Base-by-base conservation (phyloP, 2,888 invertebrate genomes). In the Tetheella fluctuosa region DNA sequence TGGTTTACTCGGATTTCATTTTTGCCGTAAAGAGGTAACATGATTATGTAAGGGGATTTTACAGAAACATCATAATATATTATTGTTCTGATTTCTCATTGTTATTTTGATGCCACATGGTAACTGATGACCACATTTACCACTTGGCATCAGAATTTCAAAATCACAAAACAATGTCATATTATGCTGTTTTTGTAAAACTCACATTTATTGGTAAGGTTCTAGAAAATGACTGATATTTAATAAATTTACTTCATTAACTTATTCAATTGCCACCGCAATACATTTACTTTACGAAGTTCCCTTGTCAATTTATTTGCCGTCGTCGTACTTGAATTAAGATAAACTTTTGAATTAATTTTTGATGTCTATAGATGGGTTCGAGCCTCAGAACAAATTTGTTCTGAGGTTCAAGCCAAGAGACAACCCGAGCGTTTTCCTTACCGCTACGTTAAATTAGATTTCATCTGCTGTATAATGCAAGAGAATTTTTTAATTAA, bases 361-460 rank as follows among this genome's bases (percentile, higher is more conserved):
- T 59, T 59, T 61, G 54, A 60, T 57, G 54, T 59, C 63, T 52
- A 52, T 58, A 63, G 58, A 60, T 60, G 63, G 56, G 54, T 61
- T 64, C 57, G 42, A 56, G 17, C n/a, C n/a, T n/a, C n/a, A n/a
- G n/a, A n/a, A n/a, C n/a, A n/a, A n/a, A n/a, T n/a, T n/a, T n/a
- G n/a, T n/a, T n/a, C n/a, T n/a, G n/a, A n/a, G 56, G 54, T 61
- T 64, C 57, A 37, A 56, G 17, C 37, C 42, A 58, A 64, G 57
- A 55, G 37, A 62, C 42, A 28, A 28, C 56, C 48, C 58, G 13
- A 20, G 42, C 48, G 59, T 30, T 61, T 61, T 42, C 52, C 58
- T 52, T 53, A 54, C 48, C 39, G 58, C 52, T 55, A 59, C 61
- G 70, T 71, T 70, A 73, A 74, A 73, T 76, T 73, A 67, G 65